phyloP scores from a whole-genome alignment of 2,797 vertebrate species.

The Mormyrus proboscirostris region DNA sequence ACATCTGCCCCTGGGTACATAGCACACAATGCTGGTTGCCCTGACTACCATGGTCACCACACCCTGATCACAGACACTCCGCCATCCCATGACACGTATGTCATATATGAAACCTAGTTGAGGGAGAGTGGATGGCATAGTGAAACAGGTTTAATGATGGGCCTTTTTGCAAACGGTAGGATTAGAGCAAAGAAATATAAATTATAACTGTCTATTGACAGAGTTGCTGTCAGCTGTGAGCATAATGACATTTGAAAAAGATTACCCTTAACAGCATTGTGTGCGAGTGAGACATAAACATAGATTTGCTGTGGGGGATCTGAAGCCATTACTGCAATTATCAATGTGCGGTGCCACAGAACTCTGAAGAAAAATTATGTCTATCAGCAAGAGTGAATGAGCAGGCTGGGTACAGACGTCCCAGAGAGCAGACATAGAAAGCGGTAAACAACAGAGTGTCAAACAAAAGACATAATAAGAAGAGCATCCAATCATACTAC shows the following conservation, averaged over 20 bases:
- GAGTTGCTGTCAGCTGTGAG: not conserved
- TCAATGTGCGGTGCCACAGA: not conserved
- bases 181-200: not conserved
- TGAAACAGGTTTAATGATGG: not conserved
- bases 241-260: not conserved
- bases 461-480: not conserved
- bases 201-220: not conserved
- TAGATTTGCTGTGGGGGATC: not conserved
- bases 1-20: not conserved
- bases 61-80: not conserved
- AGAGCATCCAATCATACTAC: not conserved
- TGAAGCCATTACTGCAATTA: not conserved
- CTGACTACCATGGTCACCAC: not conserved
- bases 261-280: not conserved
- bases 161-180: not conserved
- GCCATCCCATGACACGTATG: not conserved
- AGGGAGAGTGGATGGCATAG: not conserved
- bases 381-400: not conserved
- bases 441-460: not conserved
- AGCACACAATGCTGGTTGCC: not conserved
- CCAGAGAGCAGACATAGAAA: not conserved
- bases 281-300: not conserved
- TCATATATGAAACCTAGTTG: not conserved
- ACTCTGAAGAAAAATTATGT: not conserved
- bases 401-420: not conserved